phyloP scores from a whole-genome alignment of 1,140 invertebrate genomes.

The Aradophagus sp. region DNA sequence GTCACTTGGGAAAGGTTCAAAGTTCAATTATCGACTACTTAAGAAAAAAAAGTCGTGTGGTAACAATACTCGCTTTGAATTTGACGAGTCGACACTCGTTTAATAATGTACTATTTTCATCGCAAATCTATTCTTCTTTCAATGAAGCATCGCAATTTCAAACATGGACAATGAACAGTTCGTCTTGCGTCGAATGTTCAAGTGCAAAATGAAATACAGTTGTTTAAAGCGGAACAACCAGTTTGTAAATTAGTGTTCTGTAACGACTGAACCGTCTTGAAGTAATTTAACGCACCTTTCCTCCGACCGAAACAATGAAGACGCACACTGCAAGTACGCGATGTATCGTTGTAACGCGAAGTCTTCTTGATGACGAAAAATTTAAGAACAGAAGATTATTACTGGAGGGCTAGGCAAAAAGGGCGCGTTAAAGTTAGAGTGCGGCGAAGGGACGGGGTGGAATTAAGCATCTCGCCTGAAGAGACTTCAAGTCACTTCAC shows the following conservation, averaged over 20 bases:
- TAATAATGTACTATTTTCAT: no score
- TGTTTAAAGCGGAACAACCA: no score
- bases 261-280: slow-evolving; percentile 13
- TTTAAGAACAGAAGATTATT: slow-evolving; percentile 69
- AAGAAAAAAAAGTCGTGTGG: no score
- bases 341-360: slow-evolving; percentile 31
- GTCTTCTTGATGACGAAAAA: slow-evolving; percentile 61
- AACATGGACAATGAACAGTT: no score
- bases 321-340: slow-evolving; percentile 20
- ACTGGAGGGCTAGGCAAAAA: slow-evolving; percentile 53
- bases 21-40: no score
- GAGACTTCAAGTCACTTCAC: slow-evolving; percentile 75
- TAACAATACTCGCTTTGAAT: no score
- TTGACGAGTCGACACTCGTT: no score
- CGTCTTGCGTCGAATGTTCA: no score
- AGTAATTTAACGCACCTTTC: slow-evolving; percentile 28
- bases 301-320: slow-evolving; percentile 35
- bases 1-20: no score
- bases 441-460: slow-evolving; percentile 64
- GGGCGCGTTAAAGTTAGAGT: slow-evolving; percentile 55
- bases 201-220: no score
- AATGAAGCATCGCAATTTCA: no score
- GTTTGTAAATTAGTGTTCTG: slow-evolving; percentile 11
- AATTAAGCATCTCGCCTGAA: slow-evolving; percentile 76
- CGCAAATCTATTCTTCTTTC: no score